These are phyloP conservation scores for Spilosoma lubricipeda DNA, from an alignment of 2,888 invertebrate species.

Conservation along the genomic window DNA sequence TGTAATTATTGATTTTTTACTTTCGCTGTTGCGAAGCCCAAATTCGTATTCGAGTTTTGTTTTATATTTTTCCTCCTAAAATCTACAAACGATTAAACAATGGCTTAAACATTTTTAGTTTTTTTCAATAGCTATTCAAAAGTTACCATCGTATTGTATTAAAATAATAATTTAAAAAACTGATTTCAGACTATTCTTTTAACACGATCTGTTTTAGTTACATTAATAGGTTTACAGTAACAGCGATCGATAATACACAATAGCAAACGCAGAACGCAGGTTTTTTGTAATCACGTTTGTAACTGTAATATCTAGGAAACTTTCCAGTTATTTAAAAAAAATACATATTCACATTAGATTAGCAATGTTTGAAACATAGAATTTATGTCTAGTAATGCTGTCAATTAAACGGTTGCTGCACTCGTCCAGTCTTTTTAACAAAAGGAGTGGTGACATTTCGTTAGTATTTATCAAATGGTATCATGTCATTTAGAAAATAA, in stretches of 20 bases:
- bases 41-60: not conserved
- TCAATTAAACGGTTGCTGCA: not conserved
- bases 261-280: no score
- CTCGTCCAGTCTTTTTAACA: not conserved
- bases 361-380: not conserved
- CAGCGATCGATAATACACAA: not conserved
- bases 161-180: not conserved
- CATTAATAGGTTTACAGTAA: not conserved
- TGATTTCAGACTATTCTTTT: not conserved
- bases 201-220: not conserved
- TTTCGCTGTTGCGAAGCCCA: not conserved
- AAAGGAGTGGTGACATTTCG: not conserved
- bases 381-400: not conserved
- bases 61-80: not conserved
- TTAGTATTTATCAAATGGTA: not conserved
- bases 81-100: not conserved
- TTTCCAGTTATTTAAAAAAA: no score
- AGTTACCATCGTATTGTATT: not conserved
- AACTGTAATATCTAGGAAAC: no score
- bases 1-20: not conserved
- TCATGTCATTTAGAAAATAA: not conserved
- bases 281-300: not conserved
- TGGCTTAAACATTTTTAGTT: not conserved
- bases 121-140: not conserved
- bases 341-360: not conserved